These are phyloP conservation scores for Chinchilla lanigera DNA, from an alignment of 2,113 vertebrate species.

Conservation along the genomic window DNA sequence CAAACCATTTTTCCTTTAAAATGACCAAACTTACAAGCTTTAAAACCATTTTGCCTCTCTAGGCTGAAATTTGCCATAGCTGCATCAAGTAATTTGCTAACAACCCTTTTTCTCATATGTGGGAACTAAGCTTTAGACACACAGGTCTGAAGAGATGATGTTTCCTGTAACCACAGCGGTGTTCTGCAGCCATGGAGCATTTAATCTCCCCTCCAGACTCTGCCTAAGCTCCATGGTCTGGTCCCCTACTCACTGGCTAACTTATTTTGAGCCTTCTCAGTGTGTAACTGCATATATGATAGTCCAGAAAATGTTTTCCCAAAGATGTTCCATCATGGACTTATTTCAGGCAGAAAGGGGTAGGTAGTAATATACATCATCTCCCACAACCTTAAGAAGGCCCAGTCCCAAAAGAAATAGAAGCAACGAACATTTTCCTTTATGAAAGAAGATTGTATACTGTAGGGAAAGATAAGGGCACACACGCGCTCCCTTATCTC, in stretches of 20 bases:
- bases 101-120: not conserved
- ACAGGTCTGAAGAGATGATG: not conserved
- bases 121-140: not conserved
- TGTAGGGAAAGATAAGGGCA: not conserved
- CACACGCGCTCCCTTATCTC: not conserved
- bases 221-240: not conserved
- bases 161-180: not conserved
- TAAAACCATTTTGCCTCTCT: constrained; percentile 21
- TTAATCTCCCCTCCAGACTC: not conserved
- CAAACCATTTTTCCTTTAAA: constrained; percentile 47
- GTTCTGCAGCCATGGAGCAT: not conserved
- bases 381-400: not conserved
- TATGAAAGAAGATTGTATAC: not conserved
- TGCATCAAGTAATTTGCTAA: constrained; percentile 30
- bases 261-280: constrained; percentile 24
- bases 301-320: constrained; percentile 39
- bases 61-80: constrained; percentile 36
- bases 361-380: not conserved
- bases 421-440: not conserved
- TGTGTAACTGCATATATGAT: not conserved
- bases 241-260: not conserved
- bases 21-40: not conserved
- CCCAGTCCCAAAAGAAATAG: constrained; percentile 11
- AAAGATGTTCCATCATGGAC: not conserved
- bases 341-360: not conserved